These are phyloP conservation scores for Disparrhopalites patrizii DNA, from an alignment of 2,888 invertebrate genomes.

Conservation along the genomic window DNA sequence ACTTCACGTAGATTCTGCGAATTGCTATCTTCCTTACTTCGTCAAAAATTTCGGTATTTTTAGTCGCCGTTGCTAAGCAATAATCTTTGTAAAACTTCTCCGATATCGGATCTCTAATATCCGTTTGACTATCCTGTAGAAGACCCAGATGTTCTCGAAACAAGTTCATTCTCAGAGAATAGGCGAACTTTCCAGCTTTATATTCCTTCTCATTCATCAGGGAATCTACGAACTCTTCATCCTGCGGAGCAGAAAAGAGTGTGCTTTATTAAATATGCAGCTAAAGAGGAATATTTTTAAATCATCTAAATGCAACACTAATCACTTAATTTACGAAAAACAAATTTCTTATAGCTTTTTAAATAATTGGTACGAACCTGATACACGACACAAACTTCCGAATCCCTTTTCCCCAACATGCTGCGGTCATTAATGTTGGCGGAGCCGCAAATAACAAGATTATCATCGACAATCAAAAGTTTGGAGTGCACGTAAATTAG, in stretches of 20 bases:
- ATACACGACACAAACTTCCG: slow-evolving; percentile 85
- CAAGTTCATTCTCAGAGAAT: slow-evolving; percentile 74
- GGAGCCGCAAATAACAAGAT: slow-evolving; percentile 87
- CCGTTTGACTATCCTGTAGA: slow-evolving; percentile 56
- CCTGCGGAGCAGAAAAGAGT: too few species aligned
- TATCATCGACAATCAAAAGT: slow-evolving; percentile 89
- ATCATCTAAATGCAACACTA: too few species aligned
- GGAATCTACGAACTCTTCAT: slow-evolving; percentile 73
- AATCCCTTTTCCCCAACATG: slow-evolving; percentile 88
- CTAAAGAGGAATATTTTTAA: too few species aligned
- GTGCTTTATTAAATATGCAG: too few species aligned
- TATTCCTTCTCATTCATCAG: slow-evolving; percentile 76
- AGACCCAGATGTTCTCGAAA: slow-evolving; percentile 90
- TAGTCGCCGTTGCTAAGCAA: slow-evolving; percentile 75
- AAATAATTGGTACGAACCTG: slow-evolving; percentile 66
- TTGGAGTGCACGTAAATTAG: slow-evolving; percentile 97
- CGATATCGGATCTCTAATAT: slow-evolving; percentile 73
- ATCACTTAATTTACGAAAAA: too few species aligned
- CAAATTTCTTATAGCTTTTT: too few species aligned
- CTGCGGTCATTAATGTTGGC: slow-evolving; percentile 98
- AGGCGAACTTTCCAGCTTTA: slow-evolving; percentile 81
- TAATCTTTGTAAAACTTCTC: slow-evolving; percentile 77
- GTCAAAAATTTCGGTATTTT: slow-evolving; percentile 86
- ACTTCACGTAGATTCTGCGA: too few species aligned
- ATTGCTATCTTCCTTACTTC: slow-evolving; percentile 55